phyloP scores from a whole-genome alignment of 2,888 invertebrate genomes.

The Drosophila mettleri region DNA sequence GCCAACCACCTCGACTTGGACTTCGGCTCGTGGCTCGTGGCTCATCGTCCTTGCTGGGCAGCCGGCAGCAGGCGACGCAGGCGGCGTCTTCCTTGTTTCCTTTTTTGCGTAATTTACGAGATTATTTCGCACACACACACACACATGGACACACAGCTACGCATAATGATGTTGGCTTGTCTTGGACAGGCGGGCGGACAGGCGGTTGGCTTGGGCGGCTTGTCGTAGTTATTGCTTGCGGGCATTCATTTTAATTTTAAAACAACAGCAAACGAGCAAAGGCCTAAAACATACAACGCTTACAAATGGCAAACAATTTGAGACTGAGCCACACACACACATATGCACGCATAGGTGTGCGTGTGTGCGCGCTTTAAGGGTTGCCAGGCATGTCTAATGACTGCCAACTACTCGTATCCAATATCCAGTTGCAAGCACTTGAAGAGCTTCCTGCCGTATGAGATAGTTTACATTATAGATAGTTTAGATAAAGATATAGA shows the following conservation, averaged over 20 bases:
- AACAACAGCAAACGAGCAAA: constrained; percentile 74
- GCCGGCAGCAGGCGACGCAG: constrained; percentile 5
- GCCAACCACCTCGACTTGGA: constrained; percentile 59
- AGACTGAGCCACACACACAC: constrained; percentile 31
- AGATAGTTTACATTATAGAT: neutral
- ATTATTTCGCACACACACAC: constrained; percentile 77
- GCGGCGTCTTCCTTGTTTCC: constrained; percentile 67
- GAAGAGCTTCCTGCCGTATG: neutral
- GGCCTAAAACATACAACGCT: constrained; percentile 78
- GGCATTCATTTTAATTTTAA: constrained; percentile 80
- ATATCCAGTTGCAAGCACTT: constrained; percentile 30
- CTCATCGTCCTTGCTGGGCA: constrained; percentile 11
- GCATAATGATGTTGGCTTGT: constrained; percentile 81
- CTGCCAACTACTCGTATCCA: constrained; percentile 57
- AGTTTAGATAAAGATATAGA: neutral
- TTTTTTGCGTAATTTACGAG: constrained; percentile 81
- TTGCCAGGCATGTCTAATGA: constrained; percentile 67
- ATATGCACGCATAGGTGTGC: constrained; percentile 11
- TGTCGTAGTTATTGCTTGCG: constrained; percentile 81
- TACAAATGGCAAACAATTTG: constrained; percentile 81
- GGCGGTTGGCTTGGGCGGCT: constrained; percentile 32
- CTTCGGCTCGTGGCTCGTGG: constrained; percentile 36
- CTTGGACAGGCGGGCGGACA: constrained; percentile 68
- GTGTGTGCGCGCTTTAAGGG: constrained; percentile 56
- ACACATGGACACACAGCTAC: constrained; percentile 73